Percentiles rank a stretch among this genome's conserved stretches.
These are phyloP conservation scores for Hybos culiciformis DNA, from an alignment of 2,888 invertebrate genomes.

Conservation along the genomic window DNA sequence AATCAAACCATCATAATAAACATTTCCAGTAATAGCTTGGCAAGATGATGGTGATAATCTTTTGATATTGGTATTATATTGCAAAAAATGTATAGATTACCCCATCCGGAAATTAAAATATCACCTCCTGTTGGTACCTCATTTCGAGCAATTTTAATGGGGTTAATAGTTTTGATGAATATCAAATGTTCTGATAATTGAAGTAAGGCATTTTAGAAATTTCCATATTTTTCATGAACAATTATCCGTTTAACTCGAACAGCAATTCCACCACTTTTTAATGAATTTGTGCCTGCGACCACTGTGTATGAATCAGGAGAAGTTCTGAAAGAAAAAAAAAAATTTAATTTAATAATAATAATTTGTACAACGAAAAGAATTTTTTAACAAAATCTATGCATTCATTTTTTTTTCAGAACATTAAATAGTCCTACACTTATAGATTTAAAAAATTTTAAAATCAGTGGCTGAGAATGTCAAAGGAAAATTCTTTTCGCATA, in stretches of 20 bases:
- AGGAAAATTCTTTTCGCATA: no score
- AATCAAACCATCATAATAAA: constrained; percentile 19
- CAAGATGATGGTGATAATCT: constrained; percentile 15
- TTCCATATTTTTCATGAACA: constrained; percentile 20
- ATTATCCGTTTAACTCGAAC: constrained; percentile 18
- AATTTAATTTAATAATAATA: no score
- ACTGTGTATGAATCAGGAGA: no score
- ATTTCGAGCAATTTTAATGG: constrained; percentile 19
- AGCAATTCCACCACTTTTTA: constrained; percentile 18
- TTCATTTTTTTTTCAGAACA: no score
- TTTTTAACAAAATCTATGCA: no score
- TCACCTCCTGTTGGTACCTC: constrained; percentile 17
- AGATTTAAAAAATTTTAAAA: no score
- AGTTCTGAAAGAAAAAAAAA: no score
- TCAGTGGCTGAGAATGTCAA: no score
- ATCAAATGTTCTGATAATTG: constrained; percentile 2
- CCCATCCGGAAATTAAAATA: constrained; percentile 28
- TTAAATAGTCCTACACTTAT: no score
- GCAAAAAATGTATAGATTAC: constrained; percentile 19
- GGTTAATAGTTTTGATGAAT: constrained; percentile 2
- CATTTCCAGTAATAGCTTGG: constrained; percentile 12
- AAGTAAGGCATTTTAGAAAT: constrained; percentile 13
- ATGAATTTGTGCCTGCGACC: neutral
- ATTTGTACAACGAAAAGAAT: no score
- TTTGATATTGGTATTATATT: constrained; percentile 14